Conservation (phyloP, 2,888 invertebrate genomes). For the Cephus pulcher region DNA sequence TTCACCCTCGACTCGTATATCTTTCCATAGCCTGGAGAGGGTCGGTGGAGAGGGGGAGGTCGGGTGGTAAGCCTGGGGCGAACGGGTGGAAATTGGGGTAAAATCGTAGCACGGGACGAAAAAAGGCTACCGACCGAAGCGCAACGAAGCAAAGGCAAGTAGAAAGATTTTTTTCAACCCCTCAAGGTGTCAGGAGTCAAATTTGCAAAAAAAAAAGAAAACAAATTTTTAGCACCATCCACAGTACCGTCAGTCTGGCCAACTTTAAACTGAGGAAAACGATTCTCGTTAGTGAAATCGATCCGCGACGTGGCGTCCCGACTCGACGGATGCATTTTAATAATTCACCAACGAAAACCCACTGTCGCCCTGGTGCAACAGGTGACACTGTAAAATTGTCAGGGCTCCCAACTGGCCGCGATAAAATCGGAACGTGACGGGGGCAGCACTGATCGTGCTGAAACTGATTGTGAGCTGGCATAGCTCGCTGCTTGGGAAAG, state of each 20-base stretch:
- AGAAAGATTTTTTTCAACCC: not conserved
- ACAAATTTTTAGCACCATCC: too few relatives aligned
- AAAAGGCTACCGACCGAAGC: not conserved
- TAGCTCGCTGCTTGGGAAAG: not conserved
- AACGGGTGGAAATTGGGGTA: not conserved
- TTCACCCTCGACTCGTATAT: conserved; percentile 18
- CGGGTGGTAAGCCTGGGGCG: not conserved
- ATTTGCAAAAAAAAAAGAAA: not conserved
- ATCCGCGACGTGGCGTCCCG: not conserved
- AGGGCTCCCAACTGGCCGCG: conserved; percentile 14
- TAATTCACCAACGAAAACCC: not conserved
- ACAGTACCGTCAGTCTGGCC: not conserved
- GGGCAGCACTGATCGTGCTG: not conserved
- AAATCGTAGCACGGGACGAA: not conserved
- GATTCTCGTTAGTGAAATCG: not conserved
- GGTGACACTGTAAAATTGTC: conserved; percentile 53
- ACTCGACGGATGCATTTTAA: not conserved
- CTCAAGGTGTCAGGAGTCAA: not conserved
- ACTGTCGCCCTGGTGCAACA: conserved; percentile 41
- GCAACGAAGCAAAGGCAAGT: not conserved
- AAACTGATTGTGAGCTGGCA: not conserved
- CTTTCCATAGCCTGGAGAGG: conserved; percentile 9
- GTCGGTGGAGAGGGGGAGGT: not conserved
- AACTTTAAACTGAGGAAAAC: not conserved
- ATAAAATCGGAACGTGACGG: not conserved